phyloP scores from a whole-genome alignment of 1,140 invertebrate species.

The Parasteatoda tepidariorum region DNA sequence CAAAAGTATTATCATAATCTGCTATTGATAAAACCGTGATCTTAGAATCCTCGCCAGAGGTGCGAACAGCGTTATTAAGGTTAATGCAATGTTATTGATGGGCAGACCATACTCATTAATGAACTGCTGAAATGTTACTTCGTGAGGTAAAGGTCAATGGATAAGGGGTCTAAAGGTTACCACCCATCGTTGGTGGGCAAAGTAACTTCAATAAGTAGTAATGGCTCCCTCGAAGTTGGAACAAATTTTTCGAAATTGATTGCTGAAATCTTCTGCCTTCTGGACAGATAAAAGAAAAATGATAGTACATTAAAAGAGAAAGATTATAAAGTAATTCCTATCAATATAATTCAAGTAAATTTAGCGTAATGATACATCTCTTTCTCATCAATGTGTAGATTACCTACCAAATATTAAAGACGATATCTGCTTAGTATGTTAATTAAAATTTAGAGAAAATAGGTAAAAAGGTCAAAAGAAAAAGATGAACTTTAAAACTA shows the following conservation, averaged over 20 bases:
- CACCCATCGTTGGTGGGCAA: constrained; percentile 57
- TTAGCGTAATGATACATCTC: too few species aligned
- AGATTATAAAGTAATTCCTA: too few species aligned
- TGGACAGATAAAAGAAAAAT: too few species aligned
- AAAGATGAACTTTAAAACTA: too few species aligned
- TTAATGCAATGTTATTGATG: constrained; percentile 58
- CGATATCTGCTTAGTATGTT: too few species aligned
- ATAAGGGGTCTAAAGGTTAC: constrained; percentile 48
- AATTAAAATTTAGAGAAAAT: too few species aligned
- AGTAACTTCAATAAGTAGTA: background rate
- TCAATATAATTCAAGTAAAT: too few species aligned
- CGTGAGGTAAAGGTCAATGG: constrained; percentile 54
- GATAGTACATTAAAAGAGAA: too few species aligned
- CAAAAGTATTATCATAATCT: constrained; percentile 51
- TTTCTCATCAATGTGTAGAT: too few species aligned
- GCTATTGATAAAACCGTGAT: constrained; percentile 27
- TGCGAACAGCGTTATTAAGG: constrained; percentile 60
- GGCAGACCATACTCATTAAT: constrained; percentile 52
- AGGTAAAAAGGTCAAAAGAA: too few species aligned
- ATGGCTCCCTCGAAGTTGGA: background rate
- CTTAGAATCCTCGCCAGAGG: constrained; percentile 47
- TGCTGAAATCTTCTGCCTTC: background rate
- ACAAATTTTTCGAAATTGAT: constrained; percentile 33
- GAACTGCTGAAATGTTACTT: constrained; percentile 44
- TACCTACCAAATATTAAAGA: too few species aligned